Evolutionary conservation across 92 coral and sea anemone species (phyloP), one percentile per base, ranked within the genome.

Genomic region (Parazoanthus atlanticus): DNA sequence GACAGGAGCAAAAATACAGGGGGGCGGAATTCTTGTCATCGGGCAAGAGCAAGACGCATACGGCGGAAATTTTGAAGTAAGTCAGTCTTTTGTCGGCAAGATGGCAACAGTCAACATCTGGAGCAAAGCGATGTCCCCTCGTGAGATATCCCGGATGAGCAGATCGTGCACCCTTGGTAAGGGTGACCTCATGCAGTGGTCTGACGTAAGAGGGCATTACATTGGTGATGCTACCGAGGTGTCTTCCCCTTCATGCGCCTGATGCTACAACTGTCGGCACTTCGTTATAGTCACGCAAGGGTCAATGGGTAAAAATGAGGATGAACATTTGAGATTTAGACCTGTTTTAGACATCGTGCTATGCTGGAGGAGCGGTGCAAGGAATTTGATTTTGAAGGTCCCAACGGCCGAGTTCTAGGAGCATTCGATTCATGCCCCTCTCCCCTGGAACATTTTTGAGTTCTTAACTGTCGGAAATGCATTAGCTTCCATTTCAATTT

Each of bases 131-230:
- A 52, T 52, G 21, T 52, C 58, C 58, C 12, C 58, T 52, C 58
- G 19, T 52, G 58, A 52, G 58, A 73, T 73, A 73, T 73, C 77
- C 77, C 77, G 43, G 9, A 73, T 73, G 77, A 32, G 25, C 40
- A 73, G 43, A 33, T 73, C 77, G 77, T 73, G 77, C 41, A 3
- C 8, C 25, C 19, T 31, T 19, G 77, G 77, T 13, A 73, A 38
- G 23, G 77, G 77, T 16, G 77, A 73, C 43, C n/a, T 73, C 77
- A 73, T 73, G 77, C 77, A 73, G 25, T 73, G 77, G 77, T 30
- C 40, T 73, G 77, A 73, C 38, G 77, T 9, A 33, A 73, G n/a
- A 29, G 23, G 77, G 25, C 43, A 32, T 31, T 73, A 73, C 77
- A 13, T 12, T 19, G 77, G 77, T 38, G 31, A 73, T 32, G 77